Percentiles rank a stretch among this genome's conserved stretches.
phyloP scores from a whole-genome alignment of 2,888 invertebrate genomes.

The Leptinotarsa tumamoca region DNA sequence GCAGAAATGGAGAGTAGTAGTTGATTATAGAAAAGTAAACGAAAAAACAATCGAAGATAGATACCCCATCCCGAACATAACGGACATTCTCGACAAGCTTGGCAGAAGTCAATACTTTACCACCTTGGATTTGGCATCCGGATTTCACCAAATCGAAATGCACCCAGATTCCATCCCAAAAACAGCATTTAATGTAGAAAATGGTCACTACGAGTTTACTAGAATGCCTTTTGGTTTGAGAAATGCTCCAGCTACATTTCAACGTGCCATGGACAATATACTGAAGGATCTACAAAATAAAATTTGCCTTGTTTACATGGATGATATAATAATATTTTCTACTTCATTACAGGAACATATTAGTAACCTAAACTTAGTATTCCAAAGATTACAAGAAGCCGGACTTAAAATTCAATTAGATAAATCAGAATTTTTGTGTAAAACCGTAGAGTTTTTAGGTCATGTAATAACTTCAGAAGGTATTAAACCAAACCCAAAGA shows the following conservation, averaged over 20 bases:
- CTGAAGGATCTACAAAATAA: too few relatives aligned
- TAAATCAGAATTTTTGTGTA: conserved; percentile 1
- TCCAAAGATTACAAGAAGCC: neutral
- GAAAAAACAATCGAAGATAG: conserved; percentile 15
- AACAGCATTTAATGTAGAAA: conserved; percentile 12
- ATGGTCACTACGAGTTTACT: too few relatives aligned
- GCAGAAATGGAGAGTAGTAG: conserved; percentile 4
- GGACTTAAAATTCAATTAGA: conserved; percentile 8
- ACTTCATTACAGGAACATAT: conserved; percentile 12
- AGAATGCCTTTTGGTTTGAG: too few relatives aligned
- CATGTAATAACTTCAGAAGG: conserved; percentile 30
- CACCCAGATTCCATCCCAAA: too few relatives aligned
- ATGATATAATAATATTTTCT: conserved; percentile 17
- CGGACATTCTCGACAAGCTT: too few relatives aligned
- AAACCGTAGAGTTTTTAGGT: conserved; percentile 27
- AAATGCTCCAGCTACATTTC: too few relatives aligned
- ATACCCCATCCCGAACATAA: neutral
- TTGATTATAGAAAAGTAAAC: conserved; percentile 7
- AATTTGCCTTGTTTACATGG: conserved; percentile 52
- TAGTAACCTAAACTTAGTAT: neutral
- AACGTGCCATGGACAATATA: too few relatives aligned
- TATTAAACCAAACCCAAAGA: conserved; percentile 39
- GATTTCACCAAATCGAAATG: conserved; percentile 34
- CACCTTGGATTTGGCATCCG: conserved; percentile 23
- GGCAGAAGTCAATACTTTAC: neutral